These are phyloP conservation scores for Acronicta psi DNA, from an alignment of 2,888 invertebrate species.

Conservation along the genomic window DNA sequence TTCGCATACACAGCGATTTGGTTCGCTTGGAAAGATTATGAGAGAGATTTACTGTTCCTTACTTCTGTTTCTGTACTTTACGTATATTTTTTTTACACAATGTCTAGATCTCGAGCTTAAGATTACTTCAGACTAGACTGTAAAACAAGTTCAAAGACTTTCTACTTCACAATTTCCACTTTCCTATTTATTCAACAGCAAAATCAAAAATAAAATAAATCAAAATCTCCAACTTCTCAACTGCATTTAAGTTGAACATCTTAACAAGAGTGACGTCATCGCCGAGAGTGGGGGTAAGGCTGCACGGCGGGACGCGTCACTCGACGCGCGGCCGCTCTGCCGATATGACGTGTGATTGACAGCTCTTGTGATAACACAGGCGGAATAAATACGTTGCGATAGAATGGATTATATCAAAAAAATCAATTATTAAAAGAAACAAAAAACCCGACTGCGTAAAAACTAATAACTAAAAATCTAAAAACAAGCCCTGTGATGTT, in stretches of 20 bases:
- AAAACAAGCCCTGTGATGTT: too few species aligned
- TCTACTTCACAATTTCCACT: not conserved
- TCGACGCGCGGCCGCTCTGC: conserved; percentile 38
- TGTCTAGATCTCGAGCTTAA: too few species aligned
- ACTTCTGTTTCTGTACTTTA: too few species aligned
- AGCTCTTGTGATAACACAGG: conserved; percentile 40
- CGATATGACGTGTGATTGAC: conserved; percentile 55
- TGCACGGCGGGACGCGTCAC: conserved; percentile 42
- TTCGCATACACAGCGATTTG: too few species aligned
- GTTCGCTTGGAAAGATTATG: too few species aligned
- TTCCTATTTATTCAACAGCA: not conserved
- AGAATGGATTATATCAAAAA: conserved; percentile 38
- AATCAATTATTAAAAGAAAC: too few species aligned
- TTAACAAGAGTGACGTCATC: conserved; percentile 53
- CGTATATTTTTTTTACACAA: too few species aligned
- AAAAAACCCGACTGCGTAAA: too few species aligned
- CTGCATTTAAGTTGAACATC: conserved; percentile 46
- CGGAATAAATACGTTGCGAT: conserved; percentile 48
- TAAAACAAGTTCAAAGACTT: not conserved
- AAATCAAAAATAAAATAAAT: conserved; percentile 21
- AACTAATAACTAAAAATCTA: too few species aligned
- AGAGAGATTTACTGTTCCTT: too few species aligned
- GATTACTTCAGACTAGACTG: too few species aligned
- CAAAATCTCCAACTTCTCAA: conserved; percentile 23
- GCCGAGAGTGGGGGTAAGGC: conserved; percentile 36